phyloP scores from a whole-genome alignment of 2,888 invertebrate genomes.

The Eudemis profundana region DNA sequence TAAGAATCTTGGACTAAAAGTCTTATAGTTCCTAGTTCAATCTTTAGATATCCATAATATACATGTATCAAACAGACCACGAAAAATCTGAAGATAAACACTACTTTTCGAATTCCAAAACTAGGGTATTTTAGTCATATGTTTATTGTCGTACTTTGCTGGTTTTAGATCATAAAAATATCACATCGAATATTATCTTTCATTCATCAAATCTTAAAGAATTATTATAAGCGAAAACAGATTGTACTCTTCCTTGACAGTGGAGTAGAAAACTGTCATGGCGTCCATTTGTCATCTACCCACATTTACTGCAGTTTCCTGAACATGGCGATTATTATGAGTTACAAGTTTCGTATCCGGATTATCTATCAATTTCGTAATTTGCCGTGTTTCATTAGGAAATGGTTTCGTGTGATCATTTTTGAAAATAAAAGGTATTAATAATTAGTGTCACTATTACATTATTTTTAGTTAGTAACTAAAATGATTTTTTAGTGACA shows the following conservation, averaged over 20 bases:
- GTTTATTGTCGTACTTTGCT: no score
- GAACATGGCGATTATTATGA: conserved; percentile 41
- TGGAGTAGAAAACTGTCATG: conserved; percentile 42
- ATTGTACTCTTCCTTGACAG: conserved; percentile 45
- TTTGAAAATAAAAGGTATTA: background rate
- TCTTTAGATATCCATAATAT: no score
- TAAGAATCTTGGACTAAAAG: no score
- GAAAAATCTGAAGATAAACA: no score
- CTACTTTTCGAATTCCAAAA: no score
- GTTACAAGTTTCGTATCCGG: conserved; percentile 28
- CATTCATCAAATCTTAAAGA: conserved; percentile 45
- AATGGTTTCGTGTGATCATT: background rate
- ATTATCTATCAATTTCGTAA: conserved; percentile 17
- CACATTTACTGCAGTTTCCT: conserved; percentile 48
- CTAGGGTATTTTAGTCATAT: no score
- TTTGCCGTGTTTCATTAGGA: conserved; percentile 7
- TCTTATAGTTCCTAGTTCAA: no score
- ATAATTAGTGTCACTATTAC: background rate
- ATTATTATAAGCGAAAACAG: conserved; percentile 46
- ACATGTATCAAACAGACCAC: no score
- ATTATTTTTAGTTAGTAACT: no score
- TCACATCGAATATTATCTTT: conserved; percentile 1
- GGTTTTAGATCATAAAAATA: no score
- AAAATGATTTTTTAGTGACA: no score
- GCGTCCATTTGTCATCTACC: conserved; percentile 51